Percentiles rank a stretch among this genome's conserved stretches.
phyloP scores from a whole-genome alignment of 2,113 vertebrate species.

The Xiphias gladius region DNA sequence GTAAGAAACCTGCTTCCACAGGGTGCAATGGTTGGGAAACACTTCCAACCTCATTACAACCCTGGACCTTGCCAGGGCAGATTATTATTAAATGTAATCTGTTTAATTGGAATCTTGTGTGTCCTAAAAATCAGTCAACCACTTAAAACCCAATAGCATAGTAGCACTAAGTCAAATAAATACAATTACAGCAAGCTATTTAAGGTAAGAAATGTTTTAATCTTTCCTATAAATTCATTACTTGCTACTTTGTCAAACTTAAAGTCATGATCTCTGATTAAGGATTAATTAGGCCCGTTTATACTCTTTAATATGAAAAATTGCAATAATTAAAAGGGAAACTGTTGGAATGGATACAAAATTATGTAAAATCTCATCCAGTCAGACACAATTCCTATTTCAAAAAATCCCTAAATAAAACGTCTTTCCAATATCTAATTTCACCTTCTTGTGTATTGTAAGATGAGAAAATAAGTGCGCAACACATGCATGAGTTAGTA shows the following conservation, averaged over 20 bases:
- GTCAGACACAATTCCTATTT: constrained; percentile 10
- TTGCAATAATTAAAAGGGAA: background rate
- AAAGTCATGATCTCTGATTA: background rate
- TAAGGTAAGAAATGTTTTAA: background rate
- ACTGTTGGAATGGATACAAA: background rate
- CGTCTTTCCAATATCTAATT: background rate
- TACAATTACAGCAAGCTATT: background rate
- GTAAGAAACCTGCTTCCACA: constrained; percentile 50
- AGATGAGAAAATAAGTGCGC: constrained; percentile 19
- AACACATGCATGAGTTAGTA: constrained; percentile 43
- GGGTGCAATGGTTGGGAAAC: constrained; percentile 60
- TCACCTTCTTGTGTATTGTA: background rate
- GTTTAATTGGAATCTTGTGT: constrained; percentile 30
- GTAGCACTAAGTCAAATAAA: background rate
- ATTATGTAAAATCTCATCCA: constrained; percentile 1
- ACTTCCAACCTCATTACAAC: constrained; percentile 52
- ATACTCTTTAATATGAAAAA: constrained; percentile 3
- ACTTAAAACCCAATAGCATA: background rate
- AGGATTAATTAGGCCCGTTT: background rate
- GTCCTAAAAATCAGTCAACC: background rate
- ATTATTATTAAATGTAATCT: constrained; percentile 69
- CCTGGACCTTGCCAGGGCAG: constrained; percentile 33
- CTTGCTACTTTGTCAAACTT: background rate
- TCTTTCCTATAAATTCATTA: background rate
- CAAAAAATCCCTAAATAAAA: constrained; percentile 6